Percentiles rank a stretch among this genome's conserved stretches.
phyloP scores from a whole-genome alignment of 2,113 vertebrate species.

The Centrocercus urophasianus region DNA sequence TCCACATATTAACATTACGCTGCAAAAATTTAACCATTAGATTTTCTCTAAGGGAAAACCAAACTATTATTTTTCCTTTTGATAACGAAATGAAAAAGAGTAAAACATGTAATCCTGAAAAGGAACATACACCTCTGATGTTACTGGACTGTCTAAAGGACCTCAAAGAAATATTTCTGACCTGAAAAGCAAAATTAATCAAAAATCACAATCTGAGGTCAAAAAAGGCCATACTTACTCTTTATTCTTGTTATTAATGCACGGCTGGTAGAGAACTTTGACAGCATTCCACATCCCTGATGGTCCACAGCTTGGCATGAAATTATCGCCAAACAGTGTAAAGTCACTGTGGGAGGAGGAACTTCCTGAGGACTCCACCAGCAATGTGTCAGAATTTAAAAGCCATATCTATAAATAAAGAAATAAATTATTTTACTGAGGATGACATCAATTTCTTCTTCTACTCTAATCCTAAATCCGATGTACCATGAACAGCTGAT shows the following conservation, averaged over 20 bases:
- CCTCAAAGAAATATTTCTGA: not conserved
- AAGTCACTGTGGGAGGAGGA: constrained; percentile 41
- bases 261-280: constrained; percentile 90
- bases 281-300: constrained; percentile 76
- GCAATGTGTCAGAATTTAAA: constrained; percentile 91
- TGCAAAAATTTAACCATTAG: not conserved
- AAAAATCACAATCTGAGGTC: not conserved
- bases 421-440: constrained; percentile 46
- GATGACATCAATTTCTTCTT: not conserved
- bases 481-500: not conserved
- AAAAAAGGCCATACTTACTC: constrained; percentile 82
- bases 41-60: not conserved
- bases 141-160: not conserved
- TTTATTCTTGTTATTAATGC: constrained; percentile 81
- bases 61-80: not conserved
- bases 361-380: constrained; percentile 80
- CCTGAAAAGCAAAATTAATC: not conserved
- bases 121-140: not conserved
- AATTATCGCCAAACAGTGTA: constrained; percentile 65
- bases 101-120: not conserved
- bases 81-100: not conserved
- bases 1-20: not conserved
- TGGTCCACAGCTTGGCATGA: constrained; percentile 43
- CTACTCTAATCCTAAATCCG: not conserved
- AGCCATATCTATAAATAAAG: constrained; percentile 88